Evolutionary conservation across 2,797 vertebrate genomes (phyloP), one percentile per base, ranked within the genome.

Genomic region (Adelosebastes latens): DNA sequence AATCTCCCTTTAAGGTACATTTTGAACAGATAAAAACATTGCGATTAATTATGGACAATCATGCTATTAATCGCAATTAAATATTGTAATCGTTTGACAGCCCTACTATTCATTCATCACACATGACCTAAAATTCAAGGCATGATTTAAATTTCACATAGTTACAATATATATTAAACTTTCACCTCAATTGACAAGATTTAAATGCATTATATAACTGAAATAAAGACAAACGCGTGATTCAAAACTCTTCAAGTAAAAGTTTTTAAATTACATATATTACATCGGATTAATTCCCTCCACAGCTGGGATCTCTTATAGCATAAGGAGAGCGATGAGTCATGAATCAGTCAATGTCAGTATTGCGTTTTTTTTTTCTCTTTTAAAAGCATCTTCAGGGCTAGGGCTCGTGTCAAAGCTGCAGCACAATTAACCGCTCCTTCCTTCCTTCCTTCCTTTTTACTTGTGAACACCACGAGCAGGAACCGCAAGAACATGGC

Each of bases 271-370:
- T 70, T 6, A 60, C 53, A 76, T 70, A 64, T 53, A 69, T 69
- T 32, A 42, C 8, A 72, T 66, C 14, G 14, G 65, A 55, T 36
- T 6, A 1, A 25, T 52, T 32, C 36, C 29, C 24, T 76, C 55
- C 24, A 75, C 31, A 80, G 25, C 52, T 46, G 39, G 3, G n/a
- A 59, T 58, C 31, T 63, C 20, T 75, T 20, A n/a, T 53, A 34
- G 9, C 12, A 59, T 59, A 55, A 66, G 53, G n/a, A 60, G 24
- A 62, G 62, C 0, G 8, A 61, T 82, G 76, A 84, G 32, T 53
- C 60, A 32, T 83, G 77, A 82, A 42, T 81, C 72, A 76, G 31
- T 59, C 27, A 14, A 59, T 60, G 74, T 72, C 75, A 55, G 62
- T 25, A 25, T 24, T 64, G 16, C 22, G 2, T 52, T 55, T 12